Evolutionary conservation across 2,888 invertebrate species (phyloP), one percentile per base, ranked within the genome.

Genomic region (Polyommatus iphigenia): DNA sequence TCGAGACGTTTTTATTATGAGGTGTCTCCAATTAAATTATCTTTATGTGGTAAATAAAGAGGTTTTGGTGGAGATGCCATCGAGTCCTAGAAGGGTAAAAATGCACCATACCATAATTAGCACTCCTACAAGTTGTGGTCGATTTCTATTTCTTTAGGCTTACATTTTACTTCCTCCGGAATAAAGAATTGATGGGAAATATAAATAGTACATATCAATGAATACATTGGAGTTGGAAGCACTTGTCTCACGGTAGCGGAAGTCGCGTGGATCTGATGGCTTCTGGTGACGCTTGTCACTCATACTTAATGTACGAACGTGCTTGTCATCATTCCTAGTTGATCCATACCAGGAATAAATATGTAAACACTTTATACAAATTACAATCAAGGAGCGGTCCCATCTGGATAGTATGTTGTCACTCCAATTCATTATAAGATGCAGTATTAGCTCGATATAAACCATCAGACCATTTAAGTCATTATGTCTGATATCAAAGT

Each of bases 161-260:
- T 67, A 24, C 13, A 24, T 67, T 67, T 18, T 67, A 29, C 67
- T 67, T 67, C 67, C 15, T 32, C 29, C 67, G 29, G 67, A 67
- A 67, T 67, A 18, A 67, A 29, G 20, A 67, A 67, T 13, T 29
- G 67, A 29, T 67, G 62, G 29, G 24, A 67, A 67, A 67, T 67
- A 67, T 24, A 24, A 62, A 62, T 54, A 24, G 62, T 13, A 62
- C 62, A 24, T 67, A 67, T 15, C 29, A 67, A 18, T 67, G 67
- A 67, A 67, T 67, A 5, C 67, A 29, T 67, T 29, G 62, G 24
- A 62, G 67, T 67, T 29, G 29, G 62, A 29, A 67, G 6, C 29
- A 29, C 67, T 67, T 32, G 67, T 67, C 67, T 67, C 67, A 67
- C 29, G 67, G 67, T 67, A 67, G 67, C 67, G 67, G 67, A 67